Percentiles rank a stretch among this genome's conserved stretches.
Conservation (phyloP, 2,888 invertebrate genomes). For the Oasisia sp. region DNA sequence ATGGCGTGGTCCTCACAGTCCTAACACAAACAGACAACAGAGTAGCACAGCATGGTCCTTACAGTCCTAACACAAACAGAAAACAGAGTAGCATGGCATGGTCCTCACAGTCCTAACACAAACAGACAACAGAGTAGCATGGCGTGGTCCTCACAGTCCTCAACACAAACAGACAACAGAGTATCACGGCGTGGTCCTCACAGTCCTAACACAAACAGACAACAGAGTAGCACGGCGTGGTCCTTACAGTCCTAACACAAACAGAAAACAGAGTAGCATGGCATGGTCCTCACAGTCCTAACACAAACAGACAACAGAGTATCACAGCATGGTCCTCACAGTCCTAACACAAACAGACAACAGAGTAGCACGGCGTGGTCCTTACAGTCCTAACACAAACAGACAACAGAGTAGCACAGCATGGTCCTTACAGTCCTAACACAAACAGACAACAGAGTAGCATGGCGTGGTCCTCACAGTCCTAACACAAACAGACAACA, state of each 20-base stretch:
- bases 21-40: slow-evolving; percentile 62
- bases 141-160: slow-evolving; percentile 66
- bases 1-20: slow-evolving; percentile 65
- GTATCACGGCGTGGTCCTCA: slow-evolving; percentile 63
- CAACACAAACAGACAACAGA: slow-evolving; percentile 64
- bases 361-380: slow-evolving; percentile 65
- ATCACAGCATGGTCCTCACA: slow-evolving; percentile 64
- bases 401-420: slow-evolving; percentile 63
- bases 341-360: too few species aligned
- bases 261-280: slow-evolving; percentile 60
- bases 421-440: too few species aligned
- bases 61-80: too few species aligned
- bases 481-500: too few species aligned
- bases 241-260: too few species aligned
- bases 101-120: too few species aligned
- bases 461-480: slow-evolving; percentile 64
- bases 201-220: too few species aligned
- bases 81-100: slow-evolving; percentile 64
- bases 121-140: slow-evolving; percentile 61
- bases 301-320: slow-evolving; percentile 62
- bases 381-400: too few species aligned
- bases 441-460: slow-evolving; percentile 63
- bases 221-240: slow-evolving; percentile 63
- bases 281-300: too few species aligned
- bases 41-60: slow-evolving; percentile 64